These are phyloP conservation scores for Dryas iulia DNA, from an alignment of 1,140 invertebrate genomes.

Conservation along the genomic window DNA sequence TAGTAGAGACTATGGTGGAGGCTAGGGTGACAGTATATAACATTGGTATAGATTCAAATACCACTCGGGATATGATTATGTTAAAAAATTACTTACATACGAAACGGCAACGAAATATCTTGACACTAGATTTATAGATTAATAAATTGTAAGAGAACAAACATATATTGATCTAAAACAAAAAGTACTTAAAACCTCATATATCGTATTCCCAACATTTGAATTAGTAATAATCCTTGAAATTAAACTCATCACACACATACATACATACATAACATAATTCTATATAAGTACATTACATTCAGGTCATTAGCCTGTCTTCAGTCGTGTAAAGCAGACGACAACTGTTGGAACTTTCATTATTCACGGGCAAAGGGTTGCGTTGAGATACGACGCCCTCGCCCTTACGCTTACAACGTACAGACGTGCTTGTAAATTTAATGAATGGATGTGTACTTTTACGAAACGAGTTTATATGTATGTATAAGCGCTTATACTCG, in stretches of 20 bases:
- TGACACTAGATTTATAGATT: too few relatives aligned
- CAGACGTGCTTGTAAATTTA: neutral
- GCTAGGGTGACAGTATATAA: too few relatives aligned
- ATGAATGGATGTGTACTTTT: neutral
- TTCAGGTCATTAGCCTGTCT: neutral
- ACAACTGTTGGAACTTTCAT: neutral
- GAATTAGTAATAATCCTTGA: neutral
- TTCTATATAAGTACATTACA: neutral
- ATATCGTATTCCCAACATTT: neutral
- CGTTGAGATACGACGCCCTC: neutral
- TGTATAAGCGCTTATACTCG: too few relatives aligned
- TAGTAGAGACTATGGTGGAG: too few relatives aligned
- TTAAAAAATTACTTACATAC: too few relatives aligned
- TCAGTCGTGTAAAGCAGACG: neutral
- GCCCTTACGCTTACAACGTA: neutral
- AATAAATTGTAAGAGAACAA: too few relatives aligned
- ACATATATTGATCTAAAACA: too few relatives aligned
- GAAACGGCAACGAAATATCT: too few relatives aligned
- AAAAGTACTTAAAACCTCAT: too few relatives aligned
- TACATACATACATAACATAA: neutral
- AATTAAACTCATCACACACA: too few relatives aligned
- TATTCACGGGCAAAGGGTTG: neutral
- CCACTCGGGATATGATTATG: too few relatives aligned
- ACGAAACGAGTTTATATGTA: neutral
- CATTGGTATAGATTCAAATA: too few relatives aligned